Conservation (phyloP, 2,797 vertebrate genomes). For the Epinephelus awoara region DNA sequence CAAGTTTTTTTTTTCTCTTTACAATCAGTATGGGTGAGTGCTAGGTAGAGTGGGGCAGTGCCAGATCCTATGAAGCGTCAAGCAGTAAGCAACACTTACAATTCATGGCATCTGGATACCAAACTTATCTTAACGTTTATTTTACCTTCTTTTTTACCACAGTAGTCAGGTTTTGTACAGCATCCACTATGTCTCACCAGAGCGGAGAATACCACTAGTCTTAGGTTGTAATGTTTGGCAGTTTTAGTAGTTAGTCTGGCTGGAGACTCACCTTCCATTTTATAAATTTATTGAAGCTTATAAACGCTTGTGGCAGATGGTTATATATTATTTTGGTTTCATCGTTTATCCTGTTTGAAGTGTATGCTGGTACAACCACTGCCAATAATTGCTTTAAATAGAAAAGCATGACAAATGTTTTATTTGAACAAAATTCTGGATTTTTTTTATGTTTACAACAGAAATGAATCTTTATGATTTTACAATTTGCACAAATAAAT, state of each 20-base stretch:
- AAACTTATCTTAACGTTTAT: background rate
- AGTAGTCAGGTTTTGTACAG: background rate
- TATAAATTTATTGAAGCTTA: background rate
- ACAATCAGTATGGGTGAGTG: background rate
- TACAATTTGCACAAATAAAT: conserved; percentile 38
- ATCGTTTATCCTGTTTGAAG: background rate
- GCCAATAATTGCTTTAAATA: background rate
- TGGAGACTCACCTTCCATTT: background rate
- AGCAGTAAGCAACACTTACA: too few species aligned
- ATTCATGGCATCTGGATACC: background rate
- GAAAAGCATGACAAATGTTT: background rate
- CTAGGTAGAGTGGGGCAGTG: background rate
- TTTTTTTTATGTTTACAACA: background rate
- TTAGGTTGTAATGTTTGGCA: too few species aligned
- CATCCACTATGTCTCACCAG: background rate
- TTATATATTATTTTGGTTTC: background rate
- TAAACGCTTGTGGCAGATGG: background rate
- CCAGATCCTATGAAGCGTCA: background rate
- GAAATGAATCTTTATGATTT: background rate
- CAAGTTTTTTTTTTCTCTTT: background rate
- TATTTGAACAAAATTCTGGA: conserved; percentile 1
- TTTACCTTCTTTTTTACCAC: background rate
- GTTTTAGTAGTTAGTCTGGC: background rate
- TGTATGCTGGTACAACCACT: background rate
- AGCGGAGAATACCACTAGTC: background rate